Conservation (phyloP, 2,113 vertebrate genomes). For the Paralichthys olivaceus region DNA sequence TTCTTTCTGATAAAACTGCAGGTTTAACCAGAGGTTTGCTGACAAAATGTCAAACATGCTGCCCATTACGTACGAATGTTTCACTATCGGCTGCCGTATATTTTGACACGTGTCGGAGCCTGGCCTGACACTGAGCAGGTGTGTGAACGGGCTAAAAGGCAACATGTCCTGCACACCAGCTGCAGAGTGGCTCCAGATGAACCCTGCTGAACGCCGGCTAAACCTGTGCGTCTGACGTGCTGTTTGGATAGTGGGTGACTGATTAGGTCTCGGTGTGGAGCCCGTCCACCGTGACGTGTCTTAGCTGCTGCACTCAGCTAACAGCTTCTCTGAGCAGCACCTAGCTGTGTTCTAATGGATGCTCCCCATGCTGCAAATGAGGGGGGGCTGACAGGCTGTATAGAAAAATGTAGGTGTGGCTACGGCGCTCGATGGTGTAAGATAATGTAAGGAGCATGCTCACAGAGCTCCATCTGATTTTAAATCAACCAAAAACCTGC, state of each 20-base stretch:
- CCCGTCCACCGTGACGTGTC: constrained; percentile 27
- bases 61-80: constrained; percentile 33
- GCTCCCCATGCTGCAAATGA: constrained; percentile 15
- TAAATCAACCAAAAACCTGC: too few relatives aligned
- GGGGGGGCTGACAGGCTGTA: constrained; percentile 52
- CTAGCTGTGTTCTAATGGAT: constrained; percentile 47
- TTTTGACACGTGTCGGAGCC: constrained; percentile 61
- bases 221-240: constrained; percentile 52
- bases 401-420: constrained; percentile 41
- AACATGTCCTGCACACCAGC: constrained; percentile 57
- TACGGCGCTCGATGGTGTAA: constrained; percentile 24
- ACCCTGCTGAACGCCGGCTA: constrained; percentile 26
- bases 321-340: constrained; percentile 50
- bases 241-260: constrained; percentile 75
- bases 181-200: constrained; percentile 51
- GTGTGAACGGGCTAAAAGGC: constrained; percentile 63
- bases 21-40: constrained; percentile 17
- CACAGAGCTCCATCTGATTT: too few relatives aligned
- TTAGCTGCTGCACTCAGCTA: constrained; percentile 44
- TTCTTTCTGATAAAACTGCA: constrained; percentile 25
- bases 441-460: neutral
- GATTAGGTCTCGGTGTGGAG: constrained; percentile 62
- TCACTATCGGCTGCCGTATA: constrained; percentile 27
- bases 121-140: constrained; percentile 68
- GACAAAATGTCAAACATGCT: constrained; percentile 8